Evolutionary conservation across 2,797 vertebrate genomes (phyloP).

Genomic region (Champsocephalus gunnari): DNA sequence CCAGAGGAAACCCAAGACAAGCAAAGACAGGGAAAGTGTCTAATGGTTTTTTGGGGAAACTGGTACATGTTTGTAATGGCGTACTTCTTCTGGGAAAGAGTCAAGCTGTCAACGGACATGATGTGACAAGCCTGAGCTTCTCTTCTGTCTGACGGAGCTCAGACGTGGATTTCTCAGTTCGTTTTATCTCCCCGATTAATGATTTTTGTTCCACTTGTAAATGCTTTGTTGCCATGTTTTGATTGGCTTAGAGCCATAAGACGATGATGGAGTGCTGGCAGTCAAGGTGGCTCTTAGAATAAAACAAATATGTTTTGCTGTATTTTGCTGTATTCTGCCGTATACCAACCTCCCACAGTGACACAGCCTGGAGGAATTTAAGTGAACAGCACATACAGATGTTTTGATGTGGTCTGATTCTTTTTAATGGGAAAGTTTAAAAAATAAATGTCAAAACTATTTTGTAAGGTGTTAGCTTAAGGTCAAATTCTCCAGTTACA

Average conservation of each 20-base stretch:
- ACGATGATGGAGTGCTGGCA: slow-evolving; percentile 50
- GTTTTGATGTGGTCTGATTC: slow-evolving; percentile 16
- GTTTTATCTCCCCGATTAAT: slow-evolving; percentile 49
- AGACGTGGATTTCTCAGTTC: slow-evolving; percentile 37
- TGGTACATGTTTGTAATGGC: slow-evolving; percentile 40
- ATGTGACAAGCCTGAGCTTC: slow-evolving; percentile 57
- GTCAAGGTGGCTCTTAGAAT: slow-evolving; percentile 8
- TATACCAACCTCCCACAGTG: slow-evolving; percentile 4
- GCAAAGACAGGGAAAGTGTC: slow-evolving; percentile 35
- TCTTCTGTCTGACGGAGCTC: slow-evolving; percentile 32
- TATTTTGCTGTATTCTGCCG: slow-evolving; percentile 19
- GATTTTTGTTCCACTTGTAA: slow-evolving; percentile 37
- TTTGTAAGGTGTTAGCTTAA: slow-evolving; percentile 6
- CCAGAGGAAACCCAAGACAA: slow-evolving; percentile 45
- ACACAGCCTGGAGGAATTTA: slow-evolving; percentile 27
- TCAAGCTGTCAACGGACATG: slow-evolving; percentile 50
- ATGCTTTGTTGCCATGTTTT: slow-evolving; percentile 41
- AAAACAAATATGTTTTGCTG: not conserved
- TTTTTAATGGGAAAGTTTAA: not conserved
- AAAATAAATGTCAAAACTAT: not conserved
- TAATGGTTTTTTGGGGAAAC: slow-evolving; percentile 66
- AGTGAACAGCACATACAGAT: slow-evolving; percentile 6
- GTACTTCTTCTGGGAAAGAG: slow-evolving; percentile 22
- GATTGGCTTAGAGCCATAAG: slow-evolving; percentile 18
- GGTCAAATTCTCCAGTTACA: not conserved